Percentiles rank a stretch among this genome's conserved stretches.
Conservation (phyloP, 37 sponge, comb jelly and placozoan species). For the Cladorhizidae sp. region DNA sequence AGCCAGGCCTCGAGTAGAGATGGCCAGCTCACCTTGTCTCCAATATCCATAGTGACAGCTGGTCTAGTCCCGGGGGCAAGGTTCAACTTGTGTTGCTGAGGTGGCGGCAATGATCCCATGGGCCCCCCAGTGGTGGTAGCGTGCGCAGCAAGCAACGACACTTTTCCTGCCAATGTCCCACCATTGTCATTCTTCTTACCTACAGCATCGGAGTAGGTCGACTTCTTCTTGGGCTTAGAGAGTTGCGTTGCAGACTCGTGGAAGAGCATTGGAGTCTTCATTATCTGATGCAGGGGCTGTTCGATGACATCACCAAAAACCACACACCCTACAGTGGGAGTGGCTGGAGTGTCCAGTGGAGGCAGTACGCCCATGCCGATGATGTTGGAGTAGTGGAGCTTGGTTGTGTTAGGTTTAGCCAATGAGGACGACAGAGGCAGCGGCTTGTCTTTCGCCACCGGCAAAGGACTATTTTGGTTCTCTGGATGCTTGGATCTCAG, state of each 20-base stretch:
- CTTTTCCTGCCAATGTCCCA: neutral
- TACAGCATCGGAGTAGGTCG: conserved; percentile 67
- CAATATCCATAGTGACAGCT: neutral
- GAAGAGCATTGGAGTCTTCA: conserved; percentile 67
- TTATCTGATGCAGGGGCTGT: conserved; percentile 63
- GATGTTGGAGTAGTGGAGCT: conserved; percentile 19
- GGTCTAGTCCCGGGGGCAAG: conserved; percentile 67
- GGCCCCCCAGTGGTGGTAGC: neutral
- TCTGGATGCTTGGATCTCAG: too few relatives aligned
- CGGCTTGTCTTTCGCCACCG: neutral
- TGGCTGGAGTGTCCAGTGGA: neutral
- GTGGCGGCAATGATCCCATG: neutral
- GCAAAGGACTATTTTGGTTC: too few relatives aligned
- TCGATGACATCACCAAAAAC: conserved; percentile 35
- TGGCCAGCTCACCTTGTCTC: conserved; percentile 26
- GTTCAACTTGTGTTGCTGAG: conserved; percentile 24
- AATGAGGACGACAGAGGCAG: neutral
- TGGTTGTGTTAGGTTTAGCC: neutral
- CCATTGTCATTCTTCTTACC: conserved; percentile 39
- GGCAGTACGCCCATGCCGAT: neutral
- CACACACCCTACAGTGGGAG: neutral
- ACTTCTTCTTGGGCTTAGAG: conserved; percentile 59
- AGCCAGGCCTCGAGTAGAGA: too few relatives aligned
- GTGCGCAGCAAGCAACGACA: neutral
- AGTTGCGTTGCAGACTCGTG: conserved; percentile 58